These are phyloP conservation scores for Brachionus asplanchnoidis DNA, from an alignment of 1,140 invertebrate species.

Conservation along the genomic window DNA sequence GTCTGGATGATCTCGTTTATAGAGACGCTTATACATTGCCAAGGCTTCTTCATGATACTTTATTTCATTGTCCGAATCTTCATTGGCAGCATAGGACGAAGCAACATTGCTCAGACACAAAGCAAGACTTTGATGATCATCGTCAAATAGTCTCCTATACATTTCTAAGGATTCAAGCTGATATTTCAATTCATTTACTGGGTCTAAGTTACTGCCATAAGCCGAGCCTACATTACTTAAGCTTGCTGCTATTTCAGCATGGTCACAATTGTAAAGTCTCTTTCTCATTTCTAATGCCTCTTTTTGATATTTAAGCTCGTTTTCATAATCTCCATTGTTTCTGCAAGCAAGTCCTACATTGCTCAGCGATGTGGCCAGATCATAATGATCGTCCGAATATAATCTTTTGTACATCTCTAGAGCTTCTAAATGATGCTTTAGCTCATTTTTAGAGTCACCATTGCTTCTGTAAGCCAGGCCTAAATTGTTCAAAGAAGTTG, in stretches of 20 bases:
- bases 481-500: conserved; percentile 27
- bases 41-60: not conserved
- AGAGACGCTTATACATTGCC: not conserved
- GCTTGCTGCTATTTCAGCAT: not conserved
- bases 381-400: not conserved
- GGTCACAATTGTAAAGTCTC: not conserved
- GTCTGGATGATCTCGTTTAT: conserved; percentile 26
- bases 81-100: not conserved
- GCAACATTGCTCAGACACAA: not conserved
- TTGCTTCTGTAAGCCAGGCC: not conserved
- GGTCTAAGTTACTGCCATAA: conserved; percentile 9
- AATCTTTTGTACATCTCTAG: conserved; percentile 29
- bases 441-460: not conserved
- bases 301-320: not conserved
- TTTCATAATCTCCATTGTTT: conserved; percentile 24
- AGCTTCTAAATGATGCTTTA: conserved; percentile 24
- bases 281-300: not conserved
- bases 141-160: not conserved
- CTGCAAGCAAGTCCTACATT: conserved; percentile 8
- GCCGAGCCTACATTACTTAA: conserved; percentile 28
- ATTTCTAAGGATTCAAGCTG: not conserved
- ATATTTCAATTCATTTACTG: not conserved
- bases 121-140: conserved; percentile 7
- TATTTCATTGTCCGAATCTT: conserved; percentile 15
- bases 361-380: not conserved